Evolutionary conservation across 2,113 vertebrate species (phyloP), one percentile per base, ranked within the genome.

Genomic region (Stegostoma tigrinum): DNA sequence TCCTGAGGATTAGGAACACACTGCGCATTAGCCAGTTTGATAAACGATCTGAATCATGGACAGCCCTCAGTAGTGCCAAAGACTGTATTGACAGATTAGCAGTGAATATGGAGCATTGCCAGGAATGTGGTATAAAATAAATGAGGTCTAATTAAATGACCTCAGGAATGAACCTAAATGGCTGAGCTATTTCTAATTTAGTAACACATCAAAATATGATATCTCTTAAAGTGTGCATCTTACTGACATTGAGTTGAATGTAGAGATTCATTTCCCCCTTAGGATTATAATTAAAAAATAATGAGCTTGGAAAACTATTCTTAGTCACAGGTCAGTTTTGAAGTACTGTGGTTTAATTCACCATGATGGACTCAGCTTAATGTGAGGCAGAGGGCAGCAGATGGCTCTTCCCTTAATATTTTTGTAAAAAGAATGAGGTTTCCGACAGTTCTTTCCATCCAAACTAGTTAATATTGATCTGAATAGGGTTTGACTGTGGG

Each of bases 231-330:
- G 61, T 68, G 66, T 70, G 38, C 67, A 70, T 27, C 38, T 42
- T 94, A 94, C 93, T 94, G 93, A 75, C 94, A 95, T 95, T 95
- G 68, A 75, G 45, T 75, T 75, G 70, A 95, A 95, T 95, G n/a
- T 34, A 30, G 24, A 72, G 67, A 95, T 52, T 95, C 94, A 95
- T 95, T 95, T 70, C 75, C 68, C 94, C 94, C 94, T 45, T 70
- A 95, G 94, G 68, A 95, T 95, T 70, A 70, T 95, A 95, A 95
- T 95, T 95, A 95, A 95, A 72, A 72, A 95, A 72, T 95, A 95
- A 95, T 95, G 94, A 72, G 94, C 67, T 72, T 72, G 67, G n/a
- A 27, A 70, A 45, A 72, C 68, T 70, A 95, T 52, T 95, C 68
- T 52, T 30, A 95, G 94, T 70, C 45, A 75, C 94, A 95, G 94